Base-by-base conservation (phyloP, 2,113 vertebrate genomes). In the Apus apus region DNA sequence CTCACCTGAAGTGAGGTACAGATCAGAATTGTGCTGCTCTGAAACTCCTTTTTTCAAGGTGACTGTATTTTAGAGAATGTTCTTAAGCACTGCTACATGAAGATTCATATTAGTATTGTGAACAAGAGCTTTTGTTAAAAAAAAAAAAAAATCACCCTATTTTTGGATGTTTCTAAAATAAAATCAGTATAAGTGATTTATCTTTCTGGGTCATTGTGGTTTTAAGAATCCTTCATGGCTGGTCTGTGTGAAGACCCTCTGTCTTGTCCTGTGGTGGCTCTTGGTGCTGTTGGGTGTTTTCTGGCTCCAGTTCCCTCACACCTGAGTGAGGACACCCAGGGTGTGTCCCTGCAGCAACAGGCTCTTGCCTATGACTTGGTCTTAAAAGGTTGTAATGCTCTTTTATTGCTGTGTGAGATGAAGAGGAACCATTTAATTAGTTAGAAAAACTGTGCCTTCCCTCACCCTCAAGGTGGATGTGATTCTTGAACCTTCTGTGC, bases 141-240 rank as follows among this genome's bases (percentile, higher is more conserved):
- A 27, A 53, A 53, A 53, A 15, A 83, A 53, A 90, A 82, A 26
- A 5, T 3, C 57, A 60, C 66, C 89, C 67, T 96, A 97, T 97
- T 97, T 97, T 97, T 97, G 79, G 92, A 97, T 76, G 86, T 97
- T 97, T 97, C 87, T 97, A 97, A 89, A 97, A 96, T 96, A 97
- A 97, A 97, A 46, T 26, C 8, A 27, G 16, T 73, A 23, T 1
- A 65, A 93, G 29, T 20, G 17, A 77, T 71, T 60, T 29, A 13
- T 56, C 13, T 67, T 38, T 36, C 51, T 45, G 13, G 8, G 34
- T 60, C 1, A 2, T 23, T 88, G 26, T 61, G 77, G 8, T 32
- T 67, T 71, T 22, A 12, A 15, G 8, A 36, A 45, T 21, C 22
- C 4, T 21, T 51, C 22, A 1, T 3, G 16, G 30, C 32, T 9